Percentiles rank a stretch among this genome's conserved stretches.
Evolutionary conservation across 2,888 invertebrate genomes (phyloP).

Genomic region (Bombylius discolor): DNA sequence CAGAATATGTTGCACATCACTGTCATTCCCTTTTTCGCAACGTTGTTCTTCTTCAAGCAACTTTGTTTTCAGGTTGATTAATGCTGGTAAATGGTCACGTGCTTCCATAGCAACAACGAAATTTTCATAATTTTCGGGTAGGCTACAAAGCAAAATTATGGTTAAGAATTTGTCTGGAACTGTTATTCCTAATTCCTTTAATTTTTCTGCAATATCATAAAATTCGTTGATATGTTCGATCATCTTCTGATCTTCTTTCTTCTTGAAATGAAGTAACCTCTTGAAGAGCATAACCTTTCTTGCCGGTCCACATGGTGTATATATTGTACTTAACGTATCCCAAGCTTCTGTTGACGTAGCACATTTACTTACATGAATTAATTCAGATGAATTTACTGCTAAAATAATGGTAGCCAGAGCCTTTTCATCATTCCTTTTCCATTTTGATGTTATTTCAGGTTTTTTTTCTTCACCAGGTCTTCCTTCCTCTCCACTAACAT

Average conservation of each 20-base stretch:
- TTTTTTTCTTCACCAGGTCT: too few species aligned
- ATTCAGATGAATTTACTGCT: conserved; percentile 3
- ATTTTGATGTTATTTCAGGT: too few species aligned
- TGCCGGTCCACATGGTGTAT: conserved; percentile 13
- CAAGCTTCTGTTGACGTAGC: conserved; percentile 10
- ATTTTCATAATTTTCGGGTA: too few species aligned
- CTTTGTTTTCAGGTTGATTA: too few species aligned
- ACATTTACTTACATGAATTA: conserved; percentile 11
- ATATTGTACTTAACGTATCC: conserved; percentile 7
- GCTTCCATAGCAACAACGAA: too few species aligned
- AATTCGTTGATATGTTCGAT: conserved; percentile 10
- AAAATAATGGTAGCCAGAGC: conserved; percentile 9
- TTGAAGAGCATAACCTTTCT: conserved; percentile 13
- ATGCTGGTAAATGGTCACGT: too few species aligned
- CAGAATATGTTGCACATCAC: too few species aligned
- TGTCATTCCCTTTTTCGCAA: too few species aligned
- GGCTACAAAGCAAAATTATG: conserved; percentile 13
- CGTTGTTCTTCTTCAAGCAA: too few species aligned
- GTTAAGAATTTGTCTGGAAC: conserved; percentile 11
- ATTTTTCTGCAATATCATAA: conserved; percentile 10
- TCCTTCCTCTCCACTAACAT: not conserved
- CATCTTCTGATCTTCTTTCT: conserved; percentile 3
- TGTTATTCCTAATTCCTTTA: conserved; percentile 7
- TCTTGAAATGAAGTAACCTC: conserved; percentile 3
- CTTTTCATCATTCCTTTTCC: conserved; percentile 7